Evolutionary conservation across 2,888 invertebrate genomes (phyloP).

Genomic region (Glaucopsyche alexis): DNA sequence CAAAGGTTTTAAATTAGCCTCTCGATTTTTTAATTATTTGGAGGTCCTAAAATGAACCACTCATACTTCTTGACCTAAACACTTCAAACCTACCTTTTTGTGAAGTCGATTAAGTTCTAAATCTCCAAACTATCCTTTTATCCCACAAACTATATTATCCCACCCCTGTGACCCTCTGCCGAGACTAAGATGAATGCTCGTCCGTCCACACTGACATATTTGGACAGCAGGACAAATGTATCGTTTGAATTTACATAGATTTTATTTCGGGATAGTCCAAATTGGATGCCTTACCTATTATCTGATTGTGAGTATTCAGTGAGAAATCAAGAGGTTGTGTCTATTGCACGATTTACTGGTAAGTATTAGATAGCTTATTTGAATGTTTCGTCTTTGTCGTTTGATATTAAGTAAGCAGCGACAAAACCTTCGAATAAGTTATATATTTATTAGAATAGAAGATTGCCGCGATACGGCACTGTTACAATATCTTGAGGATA

Average conservation of each 20-base stretch:
- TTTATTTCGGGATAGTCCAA: slow-evolving; percentile 16
- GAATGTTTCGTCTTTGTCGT: too few species aligned
- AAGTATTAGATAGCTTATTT: too few species aligned
- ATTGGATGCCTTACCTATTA: slow-evolving; percentile 6
- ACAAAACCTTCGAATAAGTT: too few species aligned
- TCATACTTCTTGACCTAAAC: neutral
- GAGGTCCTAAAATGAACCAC: too few species aligned
- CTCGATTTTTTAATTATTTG: too few species aligned
- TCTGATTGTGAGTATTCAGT: neutral
- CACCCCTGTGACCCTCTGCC: neutral
- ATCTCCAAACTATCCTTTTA: neutral
- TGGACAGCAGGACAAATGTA: slow-evolving; percentile 19
- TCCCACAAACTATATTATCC: slow-evolving; percentile 22
- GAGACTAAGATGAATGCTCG: slow-evolving; percentile 21
- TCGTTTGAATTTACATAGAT: slow-evolving; percentile 19
- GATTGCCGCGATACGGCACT: too few species aligned
- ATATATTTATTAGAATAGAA: too few species aligned
- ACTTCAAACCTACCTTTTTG: neutral
- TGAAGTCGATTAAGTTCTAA: neutral
- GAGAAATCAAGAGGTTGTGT: neutral
- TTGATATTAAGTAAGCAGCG: too few species aligned
- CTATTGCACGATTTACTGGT: too few species aligned
- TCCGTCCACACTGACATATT: slow-evolving; percentile 17
- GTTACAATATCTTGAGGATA: too few species aligned
- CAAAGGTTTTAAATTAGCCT: too few species aligned